These are phyloP conservation scores for Notiomystis cincta DNA, from an alignment of 2,113 vertebrate species.

Conservation along the genomic window DNA sequence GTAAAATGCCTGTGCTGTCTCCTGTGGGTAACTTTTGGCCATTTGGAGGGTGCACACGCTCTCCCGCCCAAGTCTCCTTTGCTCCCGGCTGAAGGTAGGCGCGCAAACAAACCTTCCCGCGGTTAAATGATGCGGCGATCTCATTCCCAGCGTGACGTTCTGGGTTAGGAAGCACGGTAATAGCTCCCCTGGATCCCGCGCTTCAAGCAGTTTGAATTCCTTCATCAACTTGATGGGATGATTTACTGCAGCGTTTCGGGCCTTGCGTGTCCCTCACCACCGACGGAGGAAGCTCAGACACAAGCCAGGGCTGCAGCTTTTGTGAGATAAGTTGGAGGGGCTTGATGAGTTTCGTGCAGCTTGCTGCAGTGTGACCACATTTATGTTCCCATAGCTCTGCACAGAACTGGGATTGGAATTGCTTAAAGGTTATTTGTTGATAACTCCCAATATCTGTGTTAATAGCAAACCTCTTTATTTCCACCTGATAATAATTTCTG, in stretches of 20 bases:
- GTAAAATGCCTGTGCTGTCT: neutral
- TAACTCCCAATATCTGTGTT: neutral
- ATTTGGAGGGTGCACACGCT: neutral
- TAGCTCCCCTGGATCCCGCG: slow-evolving; percentile 49
- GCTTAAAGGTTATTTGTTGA: neutral
- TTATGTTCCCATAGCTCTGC: neutral
- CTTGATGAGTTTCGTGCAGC: neutral
- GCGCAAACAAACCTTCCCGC: neutral
- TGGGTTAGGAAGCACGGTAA: slow-evolving; percentile 69
- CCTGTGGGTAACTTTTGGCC: neutral
- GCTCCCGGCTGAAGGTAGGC: neutral
- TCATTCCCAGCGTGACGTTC: slow-evolving; percentile 42
- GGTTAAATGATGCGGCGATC: slow-evolving; percentile 38
- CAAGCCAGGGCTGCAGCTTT: neutral
- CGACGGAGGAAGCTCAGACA: neutral
- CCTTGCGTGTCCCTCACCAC: neutral
- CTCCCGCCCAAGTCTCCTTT: neutral
- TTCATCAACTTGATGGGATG: slow-evolving; percentile 67
- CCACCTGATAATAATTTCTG: neutral
- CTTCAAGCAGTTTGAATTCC: slow-evolving; percentile 63
- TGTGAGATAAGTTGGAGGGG: neutral
- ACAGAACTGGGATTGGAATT: neutral
- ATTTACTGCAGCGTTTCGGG: slow-evolving; percentile 60
- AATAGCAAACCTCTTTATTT: neutral
- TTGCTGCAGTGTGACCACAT: neutral